Evolutionary conservation across 2,888 invertebrate genomes (phyloP).

Genomic region (Saturnia japonica): DNA sequence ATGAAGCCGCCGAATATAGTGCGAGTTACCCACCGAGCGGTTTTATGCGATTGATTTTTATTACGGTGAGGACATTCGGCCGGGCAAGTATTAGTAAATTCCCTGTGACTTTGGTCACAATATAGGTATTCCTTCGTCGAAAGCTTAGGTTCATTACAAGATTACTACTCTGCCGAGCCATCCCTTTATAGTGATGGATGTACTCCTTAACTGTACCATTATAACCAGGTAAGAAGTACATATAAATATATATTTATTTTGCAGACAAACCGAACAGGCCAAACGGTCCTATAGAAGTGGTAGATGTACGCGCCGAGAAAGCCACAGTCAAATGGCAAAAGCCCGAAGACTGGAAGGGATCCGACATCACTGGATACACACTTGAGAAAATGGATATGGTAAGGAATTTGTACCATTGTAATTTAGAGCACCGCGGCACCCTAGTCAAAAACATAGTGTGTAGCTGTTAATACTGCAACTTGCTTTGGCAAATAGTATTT

Average conservation of each 20-base stretch:
- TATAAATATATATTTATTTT: slow-evolving; percentile 25
- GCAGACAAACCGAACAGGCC: slow-evolving; percentile 92
- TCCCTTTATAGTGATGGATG: not conserved
- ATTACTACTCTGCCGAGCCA: not conserved
- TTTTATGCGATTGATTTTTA: not conserved
- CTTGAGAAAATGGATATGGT: slow-evolving; percentile 97
- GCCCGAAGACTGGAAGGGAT: slow-evolving; percentile 94
- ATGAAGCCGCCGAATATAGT: no score
- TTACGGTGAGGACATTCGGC: not conserved
- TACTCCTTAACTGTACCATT: not conserved
- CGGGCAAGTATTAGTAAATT: not conserved
- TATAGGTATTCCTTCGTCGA: not conserved
- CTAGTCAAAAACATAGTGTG: no score
- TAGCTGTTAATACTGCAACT: no score
- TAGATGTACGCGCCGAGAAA: slow-evolving; percentile 94
- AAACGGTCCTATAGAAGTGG: slow-evolving; percentile 91
- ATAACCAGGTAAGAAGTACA: no score
- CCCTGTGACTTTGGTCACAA: not conserved
- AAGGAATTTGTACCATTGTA: slow-evolving; percentile 27
- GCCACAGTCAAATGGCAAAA: slow-evolving; percentile 95
- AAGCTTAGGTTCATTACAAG: not conserved
- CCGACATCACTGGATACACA: slow-evolving; percentile 93
- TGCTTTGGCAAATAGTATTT: no score
- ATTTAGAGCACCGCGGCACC: no score
- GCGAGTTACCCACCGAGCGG: no score